phyloP scores from a whole-genome alignment of 2,797 vertebrate species.

The Chaenodraco wilsoni region DNA sequence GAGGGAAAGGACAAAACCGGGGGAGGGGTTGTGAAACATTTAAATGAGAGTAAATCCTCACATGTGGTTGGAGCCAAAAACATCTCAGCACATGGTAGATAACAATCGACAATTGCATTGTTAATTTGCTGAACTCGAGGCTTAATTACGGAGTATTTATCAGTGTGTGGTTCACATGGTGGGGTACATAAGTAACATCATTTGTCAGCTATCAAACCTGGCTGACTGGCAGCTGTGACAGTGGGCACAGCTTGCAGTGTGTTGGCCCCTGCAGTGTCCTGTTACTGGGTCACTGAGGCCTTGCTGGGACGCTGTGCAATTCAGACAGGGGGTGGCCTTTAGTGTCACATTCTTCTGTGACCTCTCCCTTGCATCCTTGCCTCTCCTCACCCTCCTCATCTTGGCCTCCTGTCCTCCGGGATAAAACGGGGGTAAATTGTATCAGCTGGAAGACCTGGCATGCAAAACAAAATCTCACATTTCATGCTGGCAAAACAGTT shows the following conservation, averaged over 20 bases:
- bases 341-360: conserved; percentile 63
- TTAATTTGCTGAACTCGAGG: conserved; percentile 47
- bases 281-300: conserved; percentile 63
- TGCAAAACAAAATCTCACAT: conserved; percentile 43
- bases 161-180: conserved; percentile 41
- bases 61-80: conserved; percentile 6
- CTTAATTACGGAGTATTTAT: conserved; percentile 56
- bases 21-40: conserved; percentile 26
- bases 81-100: conserved; percentile 21
- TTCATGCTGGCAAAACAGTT: conserved; percentile 50
- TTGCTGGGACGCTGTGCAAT: conserved; percentile 43
- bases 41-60: conserved; percentile 9
- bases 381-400: conserved; percentile 43
- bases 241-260: conserved; percentile 64
- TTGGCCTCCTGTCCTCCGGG: conserved; percentile 31
- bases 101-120: conserved; percentile 36
- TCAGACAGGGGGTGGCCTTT: conserved; percentile 64
- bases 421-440: conserved; percentile 27
- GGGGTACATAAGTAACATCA: conserved; percentile 29
- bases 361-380: conserved; percentile 49
- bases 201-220: conserved; percentile 58
- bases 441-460: conserved; percentile 43
- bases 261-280: conserved; percentile 66
- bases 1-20: conserved; percentile 50
- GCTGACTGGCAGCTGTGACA: conserved; percentile 75